A percentile compares a stretch with the other conserved stretches of the same genome.
phyloP scores from a whole-genome alignment of 2,888 invertebrate genomes.

The Lordiphosa fenestrarum region DNA sequence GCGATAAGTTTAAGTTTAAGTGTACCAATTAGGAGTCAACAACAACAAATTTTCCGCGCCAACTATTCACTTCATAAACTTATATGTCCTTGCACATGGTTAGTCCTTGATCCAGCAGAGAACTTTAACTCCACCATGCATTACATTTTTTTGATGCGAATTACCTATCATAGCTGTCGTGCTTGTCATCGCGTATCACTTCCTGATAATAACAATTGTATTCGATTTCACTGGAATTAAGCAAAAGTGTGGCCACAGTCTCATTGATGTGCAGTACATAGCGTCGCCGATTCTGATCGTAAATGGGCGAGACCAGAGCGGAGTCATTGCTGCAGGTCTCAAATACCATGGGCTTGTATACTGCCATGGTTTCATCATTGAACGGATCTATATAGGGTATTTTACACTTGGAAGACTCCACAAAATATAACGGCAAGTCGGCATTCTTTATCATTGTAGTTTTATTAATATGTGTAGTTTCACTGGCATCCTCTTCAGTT shows the following conservation, averaged over 20 bases:
- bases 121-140: too few relatives aligned
- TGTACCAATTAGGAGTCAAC: too few relatives aligned
- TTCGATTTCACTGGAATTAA: constrained; percentile 40
- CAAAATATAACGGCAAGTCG: constrained; percentile 41
- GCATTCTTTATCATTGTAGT: too few relatives aligned
- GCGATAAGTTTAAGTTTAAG: too few relatives aligned
- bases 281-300: constrained; percentile 34
- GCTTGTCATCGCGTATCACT: constrained; percentile 45
- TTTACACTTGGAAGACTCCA: constrained; percentile 82
- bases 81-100: too few relatives aligned
- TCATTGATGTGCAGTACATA: constrained; percentile 57
- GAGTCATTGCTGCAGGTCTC: constrained; percentile 80
- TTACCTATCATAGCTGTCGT: constrained; percentile 48
- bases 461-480: neutral
- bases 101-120: too few relatives aligned
- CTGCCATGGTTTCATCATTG: constrained; percentile 80
- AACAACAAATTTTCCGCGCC: too few relatives aligned
- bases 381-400: constrained; percentile 84
- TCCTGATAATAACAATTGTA: constrained; percentile 75
- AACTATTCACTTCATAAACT: too few relatives aligned
- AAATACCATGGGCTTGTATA: constrained; percentile 81
- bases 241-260: constrained; percentile 35
- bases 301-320: constrained; percentile 48
- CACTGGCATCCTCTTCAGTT: neutral
- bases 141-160: too few relatives aligned